Conservation (phyloP, 2,113 vertebrate species). For the Limnothrissa miodon region DNA sequence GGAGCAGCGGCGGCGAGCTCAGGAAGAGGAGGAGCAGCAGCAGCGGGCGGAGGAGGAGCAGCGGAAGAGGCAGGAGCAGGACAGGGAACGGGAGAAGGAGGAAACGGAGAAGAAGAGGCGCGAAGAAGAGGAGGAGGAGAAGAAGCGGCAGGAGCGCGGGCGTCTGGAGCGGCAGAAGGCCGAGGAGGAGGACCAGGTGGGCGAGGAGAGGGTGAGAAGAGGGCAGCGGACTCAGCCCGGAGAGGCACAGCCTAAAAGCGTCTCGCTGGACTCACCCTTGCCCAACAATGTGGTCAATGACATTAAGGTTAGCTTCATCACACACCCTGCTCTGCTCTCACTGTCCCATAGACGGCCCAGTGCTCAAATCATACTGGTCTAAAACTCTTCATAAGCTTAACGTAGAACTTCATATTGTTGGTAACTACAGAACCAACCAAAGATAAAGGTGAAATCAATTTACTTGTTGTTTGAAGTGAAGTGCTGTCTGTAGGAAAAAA, state of each 20-base stretch:
- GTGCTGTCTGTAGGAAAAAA: too few relatives aligned
- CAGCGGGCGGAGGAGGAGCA: slow-evolving; percentile 55
- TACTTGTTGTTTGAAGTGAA: too few relatives aligned
- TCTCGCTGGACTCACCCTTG: slow-evolving; percentile 67
- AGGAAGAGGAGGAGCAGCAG: slow-evolving; percentile 59
- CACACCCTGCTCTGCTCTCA: not conserved
- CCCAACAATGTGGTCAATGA: slow-evolving; percentile 61
- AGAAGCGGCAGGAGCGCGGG: slow-evolving; percentile 40
- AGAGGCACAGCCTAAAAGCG: slow-evolving; percentile 67
- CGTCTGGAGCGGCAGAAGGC: slow-evolving; percentile 24
- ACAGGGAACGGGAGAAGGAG: slow-evolving; percentile 60
- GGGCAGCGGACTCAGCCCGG: slow-evolving; percentile 58
- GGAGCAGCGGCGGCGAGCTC: slow-evolving; percentile 69
- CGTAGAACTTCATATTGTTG: not conserved
- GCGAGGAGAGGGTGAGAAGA: slow-evolving; percentile 61
- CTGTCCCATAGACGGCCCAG: not conserved
- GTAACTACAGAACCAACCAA: too few relatives aligned
- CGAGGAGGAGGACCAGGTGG: slow-evolving; percentile 46
- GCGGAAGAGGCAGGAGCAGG: slow-evolving; percentile 58
- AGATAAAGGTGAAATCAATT: too few relatives aligned
- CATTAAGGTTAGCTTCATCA: slow-evolving; percentile 61
- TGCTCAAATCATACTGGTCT: not conserved
- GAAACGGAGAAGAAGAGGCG: slow-evolving; percentile 64
- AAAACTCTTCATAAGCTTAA: not conserved
- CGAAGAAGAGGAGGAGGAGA: slow-evolving; percentile 61